These are phyloP conservation scores for Diadophis punctatus DNA, from an alignment of 2,113 vertebrate genomes.

Conservation along the genomic window DNA sequence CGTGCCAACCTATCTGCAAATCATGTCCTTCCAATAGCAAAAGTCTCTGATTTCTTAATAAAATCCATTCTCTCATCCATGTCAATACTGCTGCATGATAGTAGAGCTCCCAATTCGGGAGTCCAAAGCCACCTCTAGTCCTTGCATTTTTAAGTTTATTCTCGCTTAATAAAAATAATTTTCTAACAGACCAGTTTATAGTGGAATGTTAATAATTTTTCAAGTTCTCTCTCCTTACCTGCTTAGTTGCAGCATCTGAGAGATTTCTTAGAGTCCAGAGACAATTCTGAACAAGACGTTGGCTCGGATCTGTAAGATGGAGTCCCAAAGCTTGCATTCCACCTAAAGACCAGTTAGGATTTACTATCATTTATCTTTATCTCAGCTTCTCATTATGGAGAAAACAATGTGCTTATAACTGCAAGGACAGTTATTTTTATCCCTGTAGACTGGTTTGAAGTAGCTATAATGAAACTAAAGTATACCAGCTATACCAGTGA, in stretches of 20 bases:
- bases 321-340: conserved; percentile 98
- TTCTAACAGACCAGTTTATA: no score
- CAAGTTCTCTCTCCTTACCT: conserved; percentile 70
- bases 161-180: no score
- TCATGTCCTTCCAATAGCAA: no score
- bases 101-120: no score
- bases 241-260: conserved; percentile 98
- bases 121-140: no score
- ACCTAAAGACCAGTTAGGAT: conserved; percentile 68
- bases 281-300: conserved; percentile 97
- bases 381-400: not conserved
- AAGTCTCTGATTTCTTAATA: no score
- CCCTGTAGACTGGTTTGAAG: not conserved
- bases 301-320: conserved; percentile 95
- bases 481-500: no score
- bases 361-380: not conserved
- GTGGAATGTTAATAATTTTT: no score
- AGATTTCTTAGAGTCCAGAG: conserved; percentile 98
- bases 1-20: no score
- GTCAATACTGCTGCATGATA: no score
- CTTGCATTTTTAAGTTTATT: no score
- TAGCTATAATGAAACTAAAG: not conserved
- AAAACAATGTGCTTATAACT: not conserved
- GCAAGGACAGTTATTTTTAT: not conserved
- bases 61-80: no score